phyloP scores from a whole-genome alignment of 2,797 vertebrate species.

The Fratercula arctica region DNA sequence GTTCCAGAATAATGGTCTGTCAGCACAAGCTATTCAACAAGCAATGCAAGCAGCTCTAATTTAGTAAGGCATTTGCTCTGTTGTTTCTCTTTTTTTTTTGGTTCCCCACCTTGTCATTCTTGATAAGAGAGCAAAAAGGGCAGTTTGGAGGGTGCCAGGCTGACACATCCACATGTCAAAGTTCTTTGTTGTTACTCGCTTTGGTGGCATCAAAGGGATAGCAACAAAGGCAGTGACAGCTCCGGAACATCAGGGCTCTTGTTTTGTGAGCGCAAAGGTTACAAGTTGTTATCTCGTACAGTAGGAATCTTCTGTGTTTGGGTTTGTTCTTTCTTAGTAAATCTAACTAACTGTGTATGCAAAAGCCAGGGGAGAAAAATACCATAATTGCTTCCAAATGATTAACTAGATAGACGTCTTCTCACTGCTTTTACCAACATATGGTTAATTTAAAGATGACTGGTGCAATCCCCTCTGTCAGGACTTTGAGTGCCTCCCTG shows the following conservation, averaged over 20 bases:
- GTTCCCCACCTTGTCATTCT: not conserved
- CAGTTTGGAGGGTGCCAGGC: not conserved
- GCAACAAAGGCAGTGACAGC: not conserved
- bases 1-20: conserved; percentile 14
- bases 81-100: not conserved
- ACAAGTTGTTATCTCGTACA: not conserved
- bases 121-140: not conserved
- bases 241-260: not conserved
- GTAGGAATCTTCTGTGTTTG: not conserved
- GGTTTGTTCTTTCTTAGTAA: not conserved
- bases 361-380: not conserved
- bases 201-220: not conserved
- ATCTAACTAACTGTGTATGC: not conserved
- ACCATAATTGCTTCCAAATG: not conserved
- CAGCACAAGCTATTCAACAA: not conserved
- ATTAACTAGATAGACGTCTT: not conserved
- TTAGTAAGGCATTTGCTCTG: not conserved
- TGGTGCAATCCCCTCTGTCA: not conserved
- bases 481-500: not conserved
- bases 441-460: not conserved
- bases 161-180: not conserved
- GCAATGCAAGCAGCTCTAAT: not conserved
- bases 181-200: not conserved
- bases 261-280: not conserved
- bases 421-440: not conserved